phyloP scores from a whole-genome alignment of 1,140 invertebrate species.

The Mamestra configurata region DNA sequence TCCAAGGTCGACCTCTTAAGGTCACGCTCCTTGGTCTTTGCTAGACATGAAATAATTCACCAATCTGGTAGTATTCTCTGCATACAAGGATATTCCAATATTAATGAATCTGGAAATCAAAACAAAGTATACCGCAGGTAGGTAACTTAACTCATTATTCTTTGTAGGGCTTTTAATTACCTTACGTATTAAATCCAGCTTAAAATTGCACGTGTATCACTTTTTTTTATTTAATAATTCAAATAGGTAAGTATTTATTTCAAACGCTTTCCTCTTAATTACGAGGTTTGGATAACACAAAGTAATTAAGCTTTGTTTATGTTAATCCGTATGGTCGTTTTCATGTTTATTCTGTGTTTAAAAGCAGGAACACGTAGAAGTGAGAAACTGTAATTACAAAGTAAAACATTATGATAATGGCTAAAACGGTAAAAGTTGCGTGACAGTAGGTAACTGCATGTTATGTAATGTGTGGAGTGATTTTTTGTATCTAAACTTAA shows the following conservation, averaged over 20 bases:
- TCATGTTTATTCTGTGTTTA: slow-evolving; percentile 21
- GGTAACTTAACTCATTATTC: too few species aligned
- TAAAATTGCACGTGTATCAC: too few species aligned
- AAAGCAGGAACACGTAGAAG: slow-evolving; percentile 21
- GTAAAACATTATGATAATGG: slow-evolving; percentile 41
- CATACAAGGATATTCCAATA: too few species aligned
- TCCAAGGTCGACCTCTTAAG: too few species aligned
- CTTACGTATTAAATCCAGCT: too few species aligned
- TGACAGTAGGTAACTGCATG: background rate
- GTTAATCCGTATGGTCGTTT: slow-evolving; percentile 20
- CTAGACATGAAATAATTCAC: too few species aligned
- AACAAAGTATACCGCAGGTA: too few species aligned
- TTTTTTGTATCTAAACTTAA: too few species aligned
- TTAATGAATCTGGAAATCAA: too few species aligned
- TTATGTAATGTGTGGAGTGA: background rate
- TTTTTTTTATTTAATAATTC: background rate
- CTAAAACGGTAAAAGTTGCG: background rate
- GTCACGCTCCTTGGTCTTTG: too few species aligned
- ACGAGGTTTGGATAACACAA: background rate
- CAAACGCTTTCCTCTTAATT: background rate
- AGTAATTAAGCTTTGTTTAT: background rate
- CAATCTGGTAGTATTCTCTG: too few species aligned
- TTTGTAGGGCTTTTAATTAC: too few species aligned
- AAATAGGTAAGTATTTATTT: background rate
- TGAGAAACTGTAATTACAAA: slow-evolving; percentile 31